A percentile compares a stretch with the other conserved stretches of the same genome.
These are phyloP conservation scores for Orchesella flavescens DNA, from an alignment of 2,888 invertebrate genomes.

Conservation along the genomic window DNA sequence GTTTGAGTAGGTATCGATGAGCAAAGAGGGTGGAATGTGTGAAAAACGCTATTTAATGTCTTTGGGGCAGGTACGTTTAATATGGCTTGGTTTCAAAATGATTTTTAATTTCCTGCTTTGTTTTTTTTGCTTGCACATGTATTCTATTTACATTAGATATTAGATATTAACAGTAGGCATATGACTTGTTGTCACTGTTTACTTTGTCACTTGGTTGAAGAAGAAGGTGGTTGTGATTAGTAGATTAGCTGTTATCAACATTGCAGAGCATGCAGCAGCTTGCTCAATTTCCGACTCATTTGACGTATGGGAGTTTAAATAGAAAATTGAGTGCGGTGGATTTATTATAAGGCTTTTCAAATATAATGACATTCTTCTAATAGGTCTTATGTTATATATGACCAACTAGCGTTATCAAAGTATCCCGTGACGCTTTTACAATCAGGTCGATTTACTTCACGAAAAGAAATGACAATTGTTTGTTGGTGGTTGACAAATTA, in stretches of 20 bases:
- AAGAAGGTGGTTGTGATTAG: not conserved
- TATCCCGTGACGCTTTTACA: not conserved
- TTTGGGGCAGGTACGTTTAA: too few species aligned
- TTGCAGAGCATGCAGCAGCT: not conserved
- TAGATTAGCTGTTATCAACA: not conserved
- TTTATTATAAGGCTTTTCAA: not conserved
- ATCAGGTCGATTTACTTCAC: conserved; percentile 17
- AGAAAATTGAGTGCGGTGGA: not conserved
- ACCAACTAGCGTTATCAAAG: too few species aligned
- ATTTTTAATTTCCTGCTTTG: conserved; percentile 6
- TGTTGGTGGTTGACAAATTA: not conserved
- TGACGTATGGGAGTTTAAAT: conserved; percentile 18
- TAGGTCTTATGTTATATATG: too few species aligned
- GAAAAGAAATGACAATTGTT: conserved; percentile 7
- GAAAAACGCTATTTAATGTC: conserved; percentile 1
- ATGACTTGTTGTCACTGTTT: not conserved
- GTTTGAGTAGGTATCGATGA: not conserved
- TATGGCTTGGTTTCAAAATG: not conserved
- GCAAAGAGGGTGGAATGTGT: conserved; percentile 17
- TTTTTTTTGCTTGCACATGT: too few species aligned
- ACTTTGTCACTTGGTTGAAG: not conserved
- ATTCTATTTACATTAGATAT: not conserved
- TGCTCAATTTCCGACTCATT: conserved; percentile 20
- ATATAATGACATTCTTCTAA: not conserved
- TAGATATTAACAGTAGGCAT: not conserved